phyloP scores from a whole-genome alignment of 2,797 vertebrate species.

The Garrulus glandarius region DNA sequence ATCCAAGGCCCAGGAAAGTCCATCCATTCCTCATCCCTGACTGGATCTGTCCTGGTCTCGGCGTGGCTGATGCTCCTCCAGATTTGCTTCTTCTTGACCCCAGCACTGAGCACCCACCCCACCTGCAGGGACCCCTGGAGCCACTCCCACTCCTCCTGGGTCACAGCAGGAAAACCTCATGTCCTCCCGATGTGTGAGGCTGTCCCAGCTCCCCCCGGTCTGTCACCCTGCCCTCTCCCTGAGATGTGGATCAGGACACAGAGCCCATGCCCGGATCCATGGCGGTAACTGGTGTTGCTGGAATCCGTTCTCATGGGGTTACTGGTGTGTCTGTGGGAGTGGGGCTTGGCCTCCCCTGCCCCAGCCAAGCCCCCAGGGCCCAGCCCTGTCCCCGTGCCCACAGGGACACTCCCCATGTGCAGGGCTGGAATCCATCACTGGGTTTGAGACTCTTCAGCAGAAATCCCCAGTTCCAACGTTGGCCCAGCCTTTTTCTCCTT shows the following conservation, averaged over 20 bases:
- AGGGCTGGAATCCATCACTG: neutral
- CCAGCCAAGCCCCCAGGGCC: neutral
- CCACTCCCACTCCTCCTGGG: accelerated
- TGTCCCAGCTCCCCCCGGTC: neutral
- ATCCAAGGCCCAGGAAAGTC: neutral
- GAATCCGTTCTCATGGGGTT: neutral
- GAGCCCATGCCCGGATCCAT: neutral
- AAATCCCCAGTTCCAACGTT: neutral
- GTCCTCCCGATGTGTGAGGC: neutral
- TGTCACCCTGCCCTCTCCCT: neutral
- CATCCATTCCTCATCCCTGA: neutral
- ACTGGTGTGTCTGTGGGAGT: neutral
- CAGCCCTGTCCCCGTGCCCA: neutral
- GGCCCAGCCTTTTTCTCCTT: neutral
- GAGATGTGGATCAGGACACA: neutral
- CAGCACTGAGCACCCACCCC: neutral
- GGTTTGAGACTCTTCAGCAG: neutral
- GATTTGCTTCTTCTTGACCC: neutral
- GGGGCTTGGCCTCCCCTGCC: neutral
- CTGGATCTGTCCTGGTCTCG: accelerated
- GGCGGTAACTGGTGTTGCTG: neutral
- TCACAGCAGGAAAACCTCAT: accelerated
- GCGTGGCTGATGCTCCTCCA: accelerated
- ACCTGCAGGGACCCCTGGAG: neutral
- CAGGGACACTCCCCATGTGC: accelerated